Percentiles rank a stretch among this genome's conserved stretches.
phyloP scores from a whole-genome alignment of 1,140 invertebrate genomes.

The Polyergus mexicanus region DNA sequence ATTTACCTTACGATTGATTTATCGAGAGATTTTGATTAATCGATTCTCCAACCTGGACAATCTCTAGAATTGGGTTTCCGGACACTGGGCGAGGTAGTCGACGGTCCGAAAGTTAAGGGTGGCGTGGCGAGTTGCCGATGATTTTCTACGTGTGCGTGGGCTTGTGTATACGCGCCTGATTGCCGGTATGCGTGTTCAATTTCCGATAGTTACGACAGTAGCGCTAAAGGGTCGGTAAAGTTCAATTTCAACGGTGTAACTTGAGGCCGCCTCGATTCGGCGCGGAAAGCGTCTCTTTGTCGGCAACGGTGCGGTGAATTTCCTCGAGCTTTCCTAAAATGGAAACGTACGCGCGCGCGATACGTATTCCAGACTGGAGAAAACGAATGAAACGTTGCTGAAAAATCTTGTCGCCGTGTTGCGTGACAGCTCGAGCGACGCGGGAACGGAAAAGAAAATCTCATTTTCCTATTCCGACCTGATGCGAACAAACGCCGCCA shows the following conservation, averaged over 20 bases:
- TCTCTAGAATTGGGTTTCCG: slow-evolving; percentile 67
- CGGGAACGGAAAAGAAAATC: slow-evolving; percentile 24
- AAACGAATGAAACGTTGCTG: slow-evolving; percentile 28
- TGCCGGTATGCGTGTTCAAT: slow-evolving; percentile 79
- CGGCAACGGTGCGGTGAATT: slow-evolving; percentile 67
- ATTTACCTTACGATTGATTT: slow-evolving; percentile 70
- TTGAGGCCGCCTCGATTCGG: slow-evolving; percentile 68
- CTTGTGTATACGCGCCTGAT: slow-evolving; percentile 21
- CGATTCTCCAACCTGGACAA: slow-evolving; percentile 45
- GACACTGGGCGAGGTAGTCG: slow-evolving; percentile 39
- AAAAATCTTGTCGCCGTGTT: slow-evolving; percentile 50
- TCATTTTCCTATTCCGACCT: slow-evolving; percentile 48
- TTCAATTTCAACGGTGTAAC: slow-evolving; percentile 81
- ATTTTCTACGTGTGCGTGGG: slow-evolving; percentile 64
- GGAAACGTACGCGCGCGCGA: slow-evolving; percentile 28
- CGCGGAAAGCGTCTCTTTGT: slow-evolving; percentile 75
- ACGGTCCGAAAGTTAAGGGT: slow-evolving; percentile 64
- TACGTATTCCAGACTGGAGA: slow-evolving; percentile 41
- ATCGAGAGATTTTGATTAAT: slow-evolving; percentile 60
- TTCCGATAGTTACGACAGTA: slow-evolving; percentile 81
- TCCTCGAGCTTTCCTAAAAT: slow-evolving; percentile 69
- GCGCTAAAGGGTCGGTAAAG: slow-evolving; percentile 80
- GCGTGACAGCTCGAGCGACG: slow-evolving; percentile 39
- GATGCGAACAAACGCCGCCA: slow-evolving; percentile 23
- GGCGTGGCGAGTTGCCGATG: slow-evolving; percentile 41